A percentile compares a stretch with the other conserved stretches of the same genome.
Evolutionary conservation across 2,797 vertebrate genomes (phyloP).

Genomic region (Tiaroga cobitis): DNA sequence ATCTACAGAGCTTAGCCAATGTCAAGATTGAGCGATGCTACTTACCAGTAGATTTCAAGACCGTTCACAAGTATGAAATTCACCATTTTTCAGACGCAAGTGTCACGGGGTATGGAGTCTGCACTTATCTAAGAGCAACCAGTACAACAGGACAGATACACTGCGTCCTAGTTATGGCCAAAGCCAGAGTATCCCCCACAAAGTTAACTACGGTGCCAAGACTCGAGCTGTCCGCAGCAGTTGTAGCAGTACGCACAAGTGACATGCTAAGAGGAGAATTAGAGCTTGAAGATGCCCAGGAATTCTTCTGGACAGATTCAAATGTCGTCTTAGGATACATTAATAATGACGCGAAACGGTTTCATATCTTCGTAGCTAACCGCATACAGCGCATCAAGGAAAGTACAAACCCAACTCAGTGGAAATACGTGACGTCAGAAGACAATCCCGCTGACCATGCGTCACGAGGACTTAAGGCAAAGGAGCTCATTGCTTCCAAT

Average conservation of each 20-base stretch:
- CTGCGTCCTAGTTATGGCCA: not conserved
- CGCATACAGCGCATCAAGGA: too few species aligned
- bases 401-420: too few species aligned
- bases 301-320: not conserved
- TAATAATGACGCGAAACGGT: not conserved
- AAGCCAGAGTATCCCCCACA: not conserved
- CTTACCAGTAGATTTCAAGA: not conserved
- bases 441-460: too few species aligned
- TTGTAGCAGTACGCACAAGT: too few species aligned
- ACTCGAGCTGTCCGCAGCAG: not conserved
- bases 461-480: too few species aligned
- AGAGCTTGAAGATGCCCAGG: not conserved
- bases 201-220: not conserved
- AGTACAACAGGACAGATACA: not conserved
- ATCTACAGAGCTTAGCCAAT: not conserved
- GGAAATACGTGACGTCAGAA: not conserved
- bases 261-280: not conserved
- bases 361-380: constrained; percentile 17
- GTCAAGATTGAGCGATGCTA: not conserved
- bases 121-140: not conserved
- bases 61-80: not conserved
- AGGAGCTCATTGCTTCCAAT: too few species aligned
- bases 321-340: too few species aligned
- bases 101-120: not conserved
- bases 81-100: not conserved